Base-by-base conservation (phyloP, 2,888 invertebrate species). In the Galerucella pusilla region DNA sequence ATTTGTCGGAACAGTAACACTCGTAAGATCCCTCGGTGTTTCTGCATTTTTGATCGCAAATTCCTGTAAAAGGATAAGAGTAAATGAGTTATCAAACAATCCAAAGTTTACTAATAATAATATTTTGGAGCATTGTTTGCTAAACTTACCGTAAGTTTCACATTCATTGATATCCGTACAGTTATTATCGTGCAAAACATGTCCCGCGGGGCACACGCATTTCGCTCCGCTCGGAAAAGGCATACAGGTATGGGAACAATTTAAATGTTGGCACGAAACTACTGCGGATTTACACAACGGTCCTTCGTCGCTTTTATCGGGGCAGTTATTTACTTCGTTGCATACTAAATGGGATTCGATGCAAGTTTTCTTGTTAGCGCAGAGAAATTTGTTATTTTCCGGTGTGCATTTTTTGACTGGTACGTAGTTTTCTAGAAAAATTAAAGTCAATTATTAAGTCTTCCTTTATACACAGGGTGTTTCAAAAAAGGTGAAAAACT, bases 11-110 rank as follows among this genome's bases (percentile, higher is more conserved):
- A 81, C 95, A 95, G 3, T 83, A 83, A 80, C 95, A 95, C 3
- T 79, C 83, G 81, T 90, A 93, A 0, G 91, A 89, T 0, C 93
- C 92, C 0, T 86, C 84, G 0, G 81, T 86, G 79, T 94, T 94
- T 0, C 87, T 81, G 82, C 95, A 96, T 12, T 84, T 86, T 78
- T 95, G 95, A 68, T 93, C 93, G 83, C 95, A 95, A 9, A 89
- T 86, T 0, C 85, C 86, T 86, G 20, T 11, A 81, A 77, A 69
- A 35, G 35, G 28, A 12, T 20, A 25, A 63, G 61, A 20, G 25
- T 49, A 45, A 12, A 20, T 20, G 20, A 20, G 20, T 20, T 28
- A 12, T n/a, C 16, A 54, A 54, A 54, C 1, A 4, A 3, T 49
- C 14, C 49, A 49, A 49, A 65, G 42, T 10, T 54, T 0, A n/a